Evolutionary conservation across 2,113 vertebrate species (phyloP).

Genomic region (Spilogale gracilis): DNA sequence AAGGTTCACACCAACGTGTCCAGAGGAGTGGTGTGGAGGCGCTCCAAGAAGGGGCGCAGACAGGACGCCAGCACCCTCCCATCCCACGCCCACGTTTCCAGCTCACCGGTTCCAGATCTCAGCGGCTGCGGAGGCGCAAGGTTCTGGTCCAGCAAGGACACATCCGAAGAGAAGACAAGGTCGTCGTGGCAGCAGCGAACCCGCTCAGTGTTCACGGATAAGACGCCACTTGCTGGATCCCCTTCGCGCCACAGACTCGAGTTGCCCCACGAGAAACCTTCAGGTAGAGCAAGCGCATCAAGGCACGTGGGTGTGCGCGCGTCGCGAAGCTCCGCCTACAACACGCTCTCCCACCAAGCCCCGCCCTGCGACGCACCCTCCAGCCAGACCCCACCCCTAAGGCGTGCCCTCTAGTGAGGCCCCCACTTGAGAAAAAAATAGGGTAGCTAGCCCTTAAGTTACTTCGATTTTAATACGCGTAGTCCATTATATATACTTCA

Average conservation of each 20-base stretch:
- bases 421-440: not conserved
- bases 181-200: slow-evolving; percentile 91
- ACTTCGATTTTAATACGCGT: slow-evolving; percentile 32
- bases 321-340: not conserved
- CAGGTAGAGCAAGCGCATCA: slow-evolving; percentile 81
- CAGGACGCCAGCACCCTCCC: not conserved
- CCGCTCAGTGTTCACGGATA: slow-evolving; percentile 90
- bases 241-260: slow-evolving; percentile 88
- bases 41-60: not conserved
- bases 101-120: slow-evolving; percentile 89
- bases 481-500: not conserved
- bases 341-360: not conserved
- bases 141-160: slow-evolving; percentile 87
- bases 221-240: slow-evolving; percentile 80
- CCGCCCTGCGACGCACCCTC: accelerated
- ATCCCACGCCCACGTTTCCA: accelerated
- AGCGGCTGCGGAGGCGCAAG: slow-evolving; percentile 88
- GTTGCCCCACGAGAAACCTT: slow-evolving; percentile 87
- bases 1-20: not conserved
- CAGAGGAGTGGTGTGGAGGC: not conserved
- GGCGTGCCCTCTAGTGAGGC: accelerated
- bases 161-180: slow-evolving; percentile 88
- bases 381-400: not conserved
- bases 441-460: not conserved
- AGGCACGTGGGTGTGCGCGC: not conserved